Evolutionary conservation across 1,140 invertebrate species (phyloP).

Genomic region (Lethrus apterus): DNA sequence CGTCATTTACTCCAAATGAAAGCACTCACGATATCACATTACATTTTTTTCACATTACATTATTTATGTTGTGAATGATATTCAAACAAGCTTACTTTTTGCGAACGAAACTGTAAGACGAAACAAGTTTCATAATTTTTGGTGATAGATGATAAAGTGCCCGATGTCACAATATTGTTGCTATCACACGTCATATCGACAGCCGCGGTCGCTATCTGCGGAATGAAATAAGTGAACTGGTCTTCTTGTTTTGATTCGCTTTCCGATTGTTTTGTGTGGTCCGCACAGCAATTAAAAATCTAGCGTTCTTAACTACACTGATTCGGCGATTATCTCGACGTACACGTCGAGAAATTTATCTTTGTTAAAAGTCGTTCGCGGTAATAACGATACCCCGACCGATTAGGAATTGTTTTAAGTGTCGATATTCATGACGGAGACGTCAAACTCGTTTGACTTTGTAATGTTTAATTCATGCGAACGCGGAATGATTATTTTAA

Average conservation of each 20-base stretch:
- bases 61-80: no score
- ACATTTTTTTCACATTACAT: no score
- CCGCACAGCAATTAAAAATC: constrained; percentile 15
- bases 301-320: constrained; percentile 2
- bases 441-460: not conserved
- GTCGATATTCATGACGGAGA: not conserved
- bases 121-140: constrained; percentile 2
- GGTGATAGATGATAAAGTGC: constrained; percentile 5
- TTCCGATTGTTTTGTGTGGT: constrained; percentile 15
- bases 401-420: no score
- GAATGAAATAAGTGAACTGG: constrained; percentile 3
- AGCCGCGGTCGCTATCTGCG: constrained; percentile 16
- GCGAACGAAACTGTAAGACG: not conserved
- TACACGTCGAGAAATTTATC: constrained; percentile 6
- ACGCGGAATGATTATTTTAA: no score
- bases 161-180: constrained; percentile 1
- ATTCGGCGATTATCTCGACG: constrained; percentile 1
- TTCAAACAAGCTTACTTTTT: not conserved
- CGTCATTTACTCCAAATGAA: no score
- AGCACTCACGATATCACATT: no score
- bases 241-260: constrained; percentile 4
- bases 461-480: constrained; percentile 1
- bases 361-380: no score
- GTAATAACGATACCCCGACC: no score
- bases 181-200: constrained; percentile 20